Evolutionary conservation across 2,888 invertebrate species (phyloP), one percentile per base, ranked within the genome.

Genomic region (Ctena decussata): DNA sequence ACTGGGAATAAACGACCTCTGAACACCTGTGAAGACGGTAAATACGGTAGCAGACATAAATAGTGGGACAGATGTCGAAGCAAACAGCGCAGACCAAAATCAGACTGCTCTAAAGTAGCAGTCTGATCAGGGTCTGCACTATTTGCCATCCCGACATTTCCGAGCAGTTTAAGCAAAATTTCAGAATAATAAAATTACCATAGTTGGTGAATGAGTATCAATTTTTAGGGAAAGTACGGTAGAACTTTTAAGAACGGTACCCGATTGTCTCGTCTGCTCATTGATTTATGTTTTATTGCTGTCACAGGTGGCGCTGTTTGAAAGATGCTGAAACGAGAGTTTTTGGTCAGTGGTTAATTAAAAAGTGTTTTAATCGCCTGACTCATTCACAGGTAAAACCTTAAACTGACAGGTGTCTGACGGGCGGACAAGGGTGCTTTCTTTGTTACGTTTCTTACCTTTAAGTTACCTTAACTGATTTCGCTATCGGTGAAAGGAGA

Each of bases 271-370:
- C 65, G 65, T 35, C 65, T 35, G 65, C 65, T 8, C 35, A 18
- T 65, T 65, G 65, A 65, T 65, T 65, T 65, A 65, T 65, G 65
- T 65, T 65, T 65, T 65, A 65, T 65, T 6, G 65, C 65, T 35
- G 35, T 65, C 65, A 65, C 65, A 65, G 65, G 65, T 65, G 65
- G 21, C 35, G 65, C 65, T 18, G 18, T 65, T 65, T 65, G 35
- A 65, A 65, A 65, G 65, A 65, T 65, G 65, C 65, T 65, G 35
- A 65, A 65, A 30, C 30, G 65, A 35, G 30, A 65, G 65, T 65
- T n/a, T n/a, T 65, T 35, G 35, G 65, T 35, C 65, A 65, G 18
- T 35, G 65, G 65, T 65, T 35, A 35, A 65, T 65, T 65, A 35
- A 65, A 65, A 32, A 21, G 65, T 30, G 24, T 65, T 65, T 35